These are phyloP conservation scores for Rhyzopertha dominica DNA, from an alignment of 1,140 invertebrate species.

Conservation along the genomic window DNA sequence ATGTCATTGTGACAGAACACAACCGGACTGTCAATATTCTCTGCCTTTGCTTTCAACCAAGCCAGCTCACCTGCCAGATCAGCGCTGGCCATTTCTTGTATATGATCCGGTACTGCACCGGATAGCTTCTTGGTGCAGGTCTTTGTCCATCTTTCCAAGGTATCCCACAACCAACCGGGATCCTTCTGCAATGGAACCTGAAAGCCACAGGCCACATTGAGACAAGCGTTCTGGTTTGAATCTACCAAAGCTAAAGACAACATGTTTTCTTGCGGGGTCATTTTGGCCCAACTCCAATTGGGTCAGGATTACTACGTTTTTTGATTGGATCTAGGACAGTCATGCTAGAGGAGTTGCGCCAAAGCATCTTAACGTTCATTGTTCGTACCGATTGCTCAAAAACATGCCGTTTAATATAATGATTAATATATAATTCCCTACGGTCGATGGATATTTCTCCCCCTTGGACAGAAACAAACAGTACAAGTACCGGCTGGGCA, in stretches of 20 bases:
- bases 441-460: too few species aligned
- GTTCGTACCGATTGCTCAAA: too few species aligned
- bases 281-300: too few species aligned
- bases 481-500: too few species aligned
- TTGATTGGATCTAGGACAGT: too few species aligned
- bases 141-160: conserved; percentile 69
- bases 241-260: conserved; percentile 3
- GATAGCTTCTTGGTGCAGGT: conserved; percentile 43
- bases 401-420: conserved; percentile 11
- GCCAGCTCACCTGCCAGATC: conserved; percentile 60
- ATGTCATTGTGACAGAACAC: conserved; percentile 97
- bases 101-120: conserved; percentile 31
- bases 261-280: too few species aligned
- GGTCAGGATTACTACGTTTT: too few species aligned
- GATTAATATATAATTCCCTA: conserved; percentile 17
- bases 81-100: conserved; percentile 37
- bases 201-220: too few species aligned
- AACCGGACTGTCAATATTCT: conserved; percentile 69
- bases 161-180: conserved; percentile 89
- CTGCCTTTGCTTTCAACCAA: conserved; percentile 58
- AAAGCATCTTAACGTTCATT: too few species aligned
- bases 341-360: too few species aligned
- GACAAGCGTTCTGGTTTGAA: too few species aligned
- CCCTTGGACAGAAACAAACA: too few species aligned
- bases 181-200: conserved; percentile 88